Evolutionary conservation across 1,140 invertebrate species (phyloP).

Genomic region (Drosophila ambigua): DNA sequence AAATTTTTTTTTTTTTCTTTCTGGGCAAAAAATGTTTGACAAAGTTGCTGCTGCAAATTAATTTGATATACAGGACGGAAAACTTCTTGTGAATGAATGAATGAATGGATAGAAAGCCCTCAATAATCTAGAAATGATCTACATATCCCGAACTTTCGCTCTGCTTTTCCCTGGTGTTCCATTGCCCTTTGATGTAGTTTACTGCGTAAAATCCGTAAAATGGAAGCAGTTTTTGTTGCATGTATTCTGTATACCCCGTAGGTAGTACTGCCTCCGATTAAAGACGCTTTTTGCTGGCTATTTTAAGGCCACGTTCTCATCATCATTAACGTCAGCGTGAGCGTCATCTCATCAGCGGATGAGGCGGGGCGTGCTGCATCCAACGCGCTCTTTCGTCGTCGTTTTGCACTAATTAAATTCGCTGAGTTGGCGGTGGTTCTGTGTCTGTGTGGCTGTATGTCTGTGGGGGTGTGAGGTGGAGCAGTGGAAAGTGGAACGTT

Average conservation of each 20-base stretch:
- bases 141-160: conserved; percentile 8
- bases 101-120: background rate
- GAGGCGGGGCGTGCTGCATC: conserved; percentile 26
- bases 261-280: conserved; percentile 3
- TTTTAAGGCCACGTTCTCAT: conserved; percentile 47
- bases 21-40: conserved; percentile 6
- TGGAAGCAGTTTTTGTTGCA: background rate
- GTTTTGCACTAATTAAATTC: conserved; percentile 46
- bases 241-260: background rate
- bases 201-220: too few species aligned
- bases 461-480: too few species aligned
- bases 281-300: conserved; percentile 33
- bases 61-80: conserved; percentile 34
- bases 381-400: conserved; percentile 18
- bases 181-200: background rate
- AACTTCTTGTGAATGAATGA: background rate
- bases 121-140: conserved; percentile 41
- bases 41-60: conserved; percentile 49
- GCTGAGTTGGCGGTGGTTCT: conserved; percentile 1
- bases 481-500: background rate
- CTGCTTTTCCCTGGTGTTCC: background rate
- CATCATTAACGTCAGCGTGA: conserved; percentile 25
- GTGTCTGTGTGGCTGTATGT: too few species aligned
- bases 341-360: conserved; percentile 33
- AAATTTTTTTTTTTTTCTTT: background rate